Evolutionary conservation across 2,888 invertebrate species (phyloP), one percentile per base, ranked within the genome.

Genomic region (Acheta domesticus): DNA sequence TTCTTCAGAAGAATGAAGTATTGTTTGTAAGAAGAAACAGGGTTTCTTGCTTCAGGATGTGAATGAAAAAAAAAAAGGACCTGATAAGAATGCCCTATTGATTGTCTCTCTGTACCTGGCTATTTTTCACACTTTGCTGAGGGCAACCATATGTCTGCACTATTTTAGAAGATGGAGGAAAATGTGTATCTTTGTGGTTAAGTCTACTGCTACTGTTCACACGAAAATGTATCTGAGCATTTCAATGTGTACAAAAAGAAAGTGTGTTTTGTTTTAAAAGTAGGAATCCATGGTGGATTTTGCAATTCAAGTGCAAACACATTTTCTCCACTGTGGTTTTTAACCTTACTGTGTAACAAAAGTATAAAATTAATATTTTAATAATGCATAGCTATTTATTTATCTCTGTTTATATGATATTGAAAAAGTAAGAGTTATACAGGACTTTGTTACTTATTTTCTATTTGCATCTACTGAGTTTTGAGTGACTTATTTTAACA

Each of bases 291-390:
- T 48, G 21, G 49, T 48, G 49, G 19, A 76, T 36, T 48, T 76
- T 78, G 49, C 21, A 49, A 78, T 20, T 5, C 14, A 75, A 78
- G 62, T 78, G 78, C 19, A 49, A 36, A 50, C 16, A 21, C 21
- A 23, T 20, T 62, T 49, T 78, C 21, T 49, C n/a, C 50, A 19
- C 50, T 23, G 16, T 50, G 21, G 20, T 62, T 78, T 74, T 62
- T 50, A 20, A 78, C 23, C n/a, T 78, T 78, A 62, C 20, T 78
- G 21, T 77, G 23, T 77, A 77, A 49, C 77, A 48, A 77, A 76
- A 49, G 50, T 48, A 49, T 48, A 21, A 20, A 77, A 77, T 36
- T 14, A 75, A 21, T 62, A 62, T 62, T 62, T 62, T 62, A 62
- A 62, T 62, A 62, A 62, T 62, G n/a, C n/a, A 62, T 62, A 62